A percentile compares a stretch with the other conserved stretches of the same genome.
Evolutionary conservation across 2,113 vertebrate species (phyloP).

Genomic region (Platanista minor): DNA sequence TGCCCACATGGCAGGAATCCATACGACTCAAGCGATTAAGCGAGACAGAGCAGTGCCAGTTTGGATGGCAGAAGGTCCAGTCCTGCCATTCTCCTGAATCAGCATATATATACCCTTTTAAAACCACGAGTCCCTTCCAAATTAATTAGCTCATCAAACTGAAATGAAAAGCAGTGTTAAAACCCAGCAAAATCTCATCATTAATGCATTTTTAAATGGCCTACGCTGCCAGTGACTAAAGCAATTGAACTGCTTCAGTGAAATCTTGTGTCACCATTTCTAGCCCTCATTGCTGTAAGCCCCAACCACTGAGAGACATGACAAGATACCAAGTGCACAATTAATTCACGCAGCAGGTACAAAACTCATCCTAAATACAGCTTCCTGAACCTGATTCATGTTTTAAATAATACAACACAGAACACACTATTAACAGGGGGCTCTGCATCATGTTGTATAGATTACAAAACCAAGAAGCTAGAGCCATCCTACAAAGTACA

Average conservation of each 20-base stretch:
- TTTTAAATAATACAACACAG: background rate
- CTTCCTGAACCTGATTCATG: background rate
- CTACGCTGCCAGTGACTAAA: background rate
- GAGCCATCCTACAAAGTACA: background rate
- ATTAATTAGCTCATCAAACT: constrained; percentile 58
- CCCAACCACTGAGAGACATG: background rate
- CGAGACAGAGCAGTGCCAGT: background rate
- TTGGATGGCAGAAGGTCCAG: background rate
- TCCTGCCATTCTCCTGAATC: constrained; percentile 28
- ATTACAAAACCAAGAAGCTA: background rate
- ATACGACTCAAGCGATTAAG: background rate
- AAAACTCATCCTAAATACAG: background rate
- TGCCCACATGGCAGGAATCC: constrained; percentile 23
- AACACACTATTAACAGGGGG: background rate
- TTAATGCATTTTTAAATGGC: constrained; percentile 44
- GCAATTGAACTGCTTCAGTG: background rate
- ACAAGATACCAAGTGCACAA: background rate
- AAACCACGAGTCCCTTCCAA: constrained; percentile 58
- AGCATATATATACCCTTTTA: background rate
- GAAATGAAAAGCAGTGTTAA: constrained; percentile 61
- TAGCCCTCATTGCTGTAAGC: background rate
- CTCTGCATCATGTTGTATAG: background rate
- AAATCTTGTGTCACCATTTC: background rate
- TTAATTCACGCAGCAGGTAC: background rate
- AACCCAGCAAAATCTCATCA: constrained; percentile 55